Evolutionary conservation across 2,888 invertebrate species (phyloP).

Genomic region (Andrena trimmerana): DNA sequence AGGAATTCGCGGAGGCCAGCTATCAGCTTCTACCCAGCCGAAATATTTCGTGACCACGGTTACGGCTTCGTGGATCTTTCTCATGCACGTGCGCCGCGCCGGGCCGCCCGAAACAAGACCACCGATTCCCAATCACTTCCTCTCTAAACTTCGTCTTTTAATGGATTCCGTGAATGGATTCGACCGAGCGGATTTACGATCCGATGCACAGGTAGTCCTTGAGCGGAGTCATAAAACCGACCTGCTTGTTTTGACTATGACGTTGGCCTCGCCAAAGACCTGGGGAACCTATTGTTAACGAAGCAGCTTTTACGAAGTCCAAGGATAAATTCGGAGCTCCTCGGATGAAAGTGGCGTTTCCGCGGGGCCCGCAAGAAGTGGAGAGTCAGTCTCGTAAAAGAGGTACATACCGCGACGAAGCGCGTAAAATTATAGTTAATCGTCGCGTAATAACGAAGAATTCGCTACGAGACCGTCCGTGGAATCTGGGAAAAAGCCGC

Average conservation of each 20-base stretch:
- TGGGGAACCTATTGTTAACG: slow-evolving; percentile 13
- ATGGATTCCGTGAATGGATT: slow-evolving; percentile 17
- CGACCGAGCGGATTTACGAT: slow-evolving; percentile 44
- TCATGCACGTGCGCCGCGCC: background rate
- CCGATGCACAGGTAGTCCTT: slow-evolving; percentile 41
- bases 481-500: slow-evolving; percentile 36
- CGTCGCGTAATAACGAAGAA: slow-evolving; percentile 6
- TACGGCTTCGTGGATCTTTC: slow-evolving; percentile 6
- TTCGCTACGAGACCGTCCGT: slow-evolving; percentile 1
- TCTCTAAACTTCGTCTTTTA: slow-evolving; percentile 32
- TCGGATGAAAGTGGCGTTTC: background rate
- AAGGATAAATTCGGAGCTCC: background rate
- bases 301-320: background rate
- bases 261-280: background rate
- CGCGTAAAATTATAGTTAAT: slow-evolving; percentile 16
- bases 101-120: background rate
- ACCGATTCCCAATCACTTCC: slow-evolving; percentile 5
- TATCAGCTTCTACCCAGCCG: slow-evolving; percentile 56
- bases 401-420: background rate
- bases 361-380: background rate
- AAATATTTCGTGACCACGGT: slow-evolving; percentile 57
- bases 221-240: slow-evolving; percentile 50
- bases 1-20: slow-evolving; percentile 40
- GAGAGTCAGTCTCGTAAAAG: too few species aligned
- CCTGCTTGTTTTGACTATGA: slow-evolving; percentile 22